Base-by-base conservation (phyloP, 2,888 invertebrate genomes). In the Onthophagus sagittarius region DNA sequence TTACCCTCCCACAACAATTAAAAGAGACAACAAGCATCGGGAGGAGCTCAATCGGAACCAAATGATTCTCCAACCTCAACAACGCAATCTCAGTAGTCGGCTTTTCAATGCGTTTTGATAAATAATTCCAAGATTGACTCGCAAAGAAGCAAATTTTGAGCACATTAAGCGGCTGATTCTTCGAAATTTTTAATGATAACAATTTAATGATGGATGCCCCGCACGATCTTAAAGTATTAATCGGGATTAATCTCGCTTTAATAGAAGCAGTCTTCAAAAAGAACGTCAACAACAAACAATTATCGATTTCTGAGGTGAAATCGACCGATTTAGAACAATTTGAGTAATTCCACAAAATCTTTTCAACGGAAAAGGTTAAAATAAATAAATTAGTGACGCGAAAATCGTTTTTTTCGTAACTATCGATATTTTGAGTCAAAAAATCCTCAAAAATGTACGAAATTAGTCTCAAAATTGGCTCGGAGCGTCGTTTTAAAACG, bases 31-130 rank as follows among this genome's bases (percentile, higher is more conserved):
- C 83, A 33, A 90, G 82, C 33, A 92, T 81, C 0, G 94, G 94
- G 65, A 92, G 83, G 11, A 93, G 83, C 81, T 91, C 89, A 76
- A 90, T 86, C 70, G 89, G 86, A 15, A 91, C 82, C 77, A 92
- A 84, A 81, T 91, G 90, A 80, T 89, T 89, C 77, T 90, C 88
- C 74, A 90, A 85, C 33, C 87, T 82, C 9, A 83, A 77, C 39
- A 82, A 84, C 39, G 80, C 81, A 0, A 81, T 71, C 82, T 53
- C 81, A 76, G 2, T 78, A 73, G 23, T 81, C 76, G 63, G 79
- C 83, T 32, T 80, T 79, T 9, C 85, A 84, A 1, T 82, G 84
- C 4, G 83, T 78, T 2, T 77, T 64, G 84, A 83, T 2, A 87
- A 74, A 75, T 83, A 84, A 63, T 84, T 85, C 87, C 87, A 87